Conservation (phyloP, 1,140 invertebrate genomes). For the Psilanteris sp. region DNA sequence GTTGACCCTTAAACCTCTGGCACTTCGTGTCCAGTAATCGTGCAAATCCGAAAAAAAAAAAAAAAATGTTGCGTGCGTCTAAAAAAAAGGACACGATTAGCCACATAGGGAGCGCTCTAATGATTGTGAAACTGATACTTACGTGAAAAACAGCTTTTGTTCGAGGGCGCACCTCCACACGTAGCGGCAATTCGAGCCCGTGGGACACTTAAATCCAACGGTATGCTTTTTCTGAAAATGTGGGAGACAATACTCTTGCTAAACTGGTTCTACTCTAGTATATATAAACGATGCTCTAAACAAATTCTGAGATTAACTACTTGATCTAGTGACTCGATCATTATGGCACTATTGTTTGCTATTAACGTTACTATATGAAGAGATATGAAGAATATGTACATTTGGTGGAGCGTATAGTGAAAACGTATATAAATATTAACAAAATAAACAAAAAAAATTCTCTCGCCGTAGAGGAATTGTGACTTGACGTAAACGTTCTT, state of each 20-base stretch:
- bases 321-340: slow-evolving; percentile 35
- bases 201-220: slow-evolving; percentile 96
- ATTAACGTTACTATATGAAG: slow-evolving; percentile 4
- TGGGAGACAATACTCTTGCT: slow-evolving; percentile 66
- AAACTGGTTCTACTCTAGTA: slow-evolving; percentile 61
- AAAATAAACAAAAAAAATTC: too few relatives aligned
- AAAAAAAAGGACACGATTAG: slow-evolving; percentile 1
- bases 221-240: slow-evolving; percentile 95
- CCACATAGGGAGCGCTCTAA: slow-evolving; percentile 10
- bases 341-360: slow-evolving; percentile 31
- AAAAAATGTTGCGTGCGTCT: too few relatives aligned
- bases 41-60: not conserved
- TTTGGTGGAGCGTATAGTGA: not conserved
- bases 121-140: slow-evolving; percentile 79
- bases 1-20: too few relatives aligned
- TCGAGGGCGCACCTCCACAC: slow-evolving; percentile 98
- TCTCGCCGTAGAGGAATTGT: not conserved
- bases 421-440: too few relatives aligned
- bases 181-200: slow-evolving; percentile 93
- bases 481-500: not conserved
- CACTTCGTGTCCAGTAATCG: not conserved
- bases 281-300: slow-evolving; percentile 33
- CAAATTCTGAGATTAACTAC: slow-evolving; percentile 28
- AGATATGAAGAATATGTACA: not conserved
- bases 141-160: slow-evolving; percentile 99